Percentiles rank a stretch among this genome's conserved stretches.
These are phyloP conservation scores for Eristalinus sepulchralis DNA, from an alignment of 2,888 invertebrate species.

Conservation along the genomic window DNA sequence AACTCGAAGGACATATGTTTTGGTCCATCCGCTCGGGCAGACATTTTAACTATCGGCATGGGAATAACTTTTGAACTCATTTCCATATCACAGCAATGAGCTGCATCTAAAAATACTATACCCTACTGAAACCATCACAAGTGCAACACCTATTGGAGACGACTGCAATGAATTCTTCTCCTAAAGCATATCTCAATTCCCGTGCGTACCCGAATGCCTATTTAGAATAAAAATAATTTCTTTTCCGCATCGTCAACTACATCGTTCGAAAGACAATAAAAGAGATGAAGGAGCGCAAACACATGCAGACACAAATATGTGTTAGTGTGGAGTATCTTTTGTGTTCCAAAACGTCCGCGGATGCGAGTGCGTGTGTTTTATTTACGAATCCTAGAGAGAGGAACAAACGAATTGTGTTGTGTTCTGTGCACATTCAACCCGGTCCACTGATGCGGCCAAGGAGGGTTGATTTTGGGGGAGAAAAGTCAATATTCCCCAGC, in stretches of 20 bases:
- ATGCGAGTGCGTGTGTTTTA: constrained; percentile 15
- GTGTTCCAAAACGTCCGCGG: constrained; percentile 5
- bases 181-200: constrained; percentile 12
- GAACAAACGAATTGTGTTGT: constrained; percentile 63
- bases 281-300: constrained; percentile 16
- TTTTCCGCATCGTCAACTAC: constrained; percentile 54
- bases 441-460: constrained; percentile 42
- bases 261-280: constrained; percentile 35
- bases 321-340: constrained; percentile 16
- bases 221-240: constrained; percentile 55
- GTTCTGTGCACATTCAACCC: constrained; percentile 54
- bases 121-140: background rate
- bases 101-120: constrained; percentile 14
- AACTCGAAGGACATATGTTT: background rate
- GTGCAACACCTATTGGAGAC: constrained; percentile 8
- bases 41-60: background rate
- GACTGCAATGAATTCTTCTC: background rate
- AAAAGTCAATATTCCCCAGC: constrained; percentile 73
- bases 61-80: background rate
- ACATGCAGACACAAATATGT: constrained; percentile 14
- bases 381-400: constrained; percentile 54
- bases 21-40: background rate
- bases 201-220: constrained; percentile 12
- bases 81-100: background rate
- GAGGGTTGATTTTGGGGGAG: constrained; percentile 66